phyloP scores from a whole-genome alignment of 2,113 vertebrate species.

The Riparia riparia region DNA sequence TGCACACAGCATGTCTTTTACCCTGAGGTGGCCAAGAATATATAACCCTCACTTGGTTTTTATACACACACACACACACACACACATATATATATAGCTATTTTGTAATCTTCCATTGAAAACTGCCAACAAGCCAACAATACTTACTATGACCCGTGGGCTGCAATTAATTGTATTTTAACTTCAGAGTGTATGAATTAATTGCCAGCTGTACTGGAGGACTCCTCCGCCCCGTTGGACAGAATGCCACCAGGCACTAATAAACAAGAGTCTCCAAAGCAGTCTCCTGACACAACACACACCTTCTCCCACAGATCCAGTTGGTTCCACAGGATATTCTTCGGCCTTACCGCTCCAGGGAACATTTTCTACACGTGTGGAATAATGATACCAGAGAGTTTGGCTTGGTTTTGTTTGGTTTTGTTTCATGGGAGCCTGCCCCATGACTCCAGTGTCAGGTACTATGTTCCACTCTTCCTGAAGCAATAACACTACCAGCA shows the following conservation, averaged over 20 bases:
- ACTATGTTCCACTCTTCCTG: not conserved
- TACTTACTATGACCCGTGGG: not conserved
- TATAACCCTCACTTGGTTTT: not conserved
- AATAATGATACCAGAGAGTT: not conserved
- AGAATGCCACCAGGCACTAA: not conserved
- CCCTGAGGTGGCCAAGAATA: not conserved
- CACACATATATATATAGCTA: rapidly evolving
- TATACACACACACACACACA: too few relatives aligned
- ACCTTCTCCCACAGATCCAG: not conserved
- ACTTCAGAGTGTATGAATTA: not conserved
- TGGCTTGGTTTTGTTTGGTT: not conserved
- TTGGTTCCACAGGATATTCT: not conserved
- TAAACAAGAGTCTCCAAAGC: not conserved
- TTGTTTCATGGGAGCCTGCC: not conserved
- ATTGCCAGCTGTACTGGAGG: not conserved
- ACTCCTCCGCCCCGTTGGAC: not conserved
- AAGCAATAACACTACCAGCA: not conserved
- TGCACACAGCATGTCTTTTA: not conserved
- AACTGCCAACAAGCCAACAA: not conserved
- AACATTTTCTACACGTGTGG: rapidly evolving
- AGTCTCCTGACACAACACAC: not conserved
- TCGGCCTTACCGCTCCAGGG: not conserved
- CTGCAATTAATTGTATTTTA: not conserved
- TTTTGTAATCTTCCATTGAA: not conserved
- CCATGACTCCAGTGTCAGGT: not conserved